Conservation (phyloP, 2,797 vertebrate genomes). For the Linurgus olivaceus region DNA sequence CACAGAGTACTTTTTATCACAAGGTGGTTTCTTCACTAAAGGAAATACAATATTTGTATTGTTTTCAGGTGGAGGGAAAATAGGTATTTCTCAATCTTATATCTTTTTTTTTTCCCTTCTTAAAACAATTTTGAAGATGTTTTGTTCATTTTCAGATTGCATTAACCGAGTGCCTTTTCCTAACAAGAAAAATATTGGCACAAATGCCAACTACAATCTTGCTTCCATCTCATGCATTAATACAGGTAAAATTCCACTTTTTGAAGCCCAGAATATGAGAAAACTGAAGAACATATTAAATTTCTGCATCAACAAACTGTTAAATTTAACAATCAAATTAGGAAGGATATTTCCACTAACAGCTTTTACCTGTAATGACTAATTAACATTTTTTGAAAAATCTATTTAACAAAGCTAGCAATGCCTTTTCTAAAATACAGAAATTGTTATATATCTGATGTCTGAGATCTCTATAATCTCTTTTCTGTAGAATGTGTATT, state of each 20-base stretch:
- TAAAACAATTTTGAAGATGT: neutral
- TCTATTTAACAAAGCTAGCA: neutral
- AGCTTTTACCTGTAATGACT: neutral
- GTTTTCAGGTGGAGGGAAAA: neutral
- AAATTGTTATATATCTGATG: neutral
- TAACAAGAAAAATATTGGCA: neutral
- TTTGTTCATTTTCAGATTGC: neutral
- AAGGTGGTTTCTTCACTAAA: neutral
- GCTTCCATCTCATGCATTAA: neutral
- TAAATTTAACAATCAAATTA: neutral
- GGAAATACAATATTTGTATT: neutral
- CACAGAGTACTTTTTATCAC: neutral
- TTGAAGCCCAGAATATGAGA: neutral
- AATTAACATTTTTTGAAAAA: neutral
- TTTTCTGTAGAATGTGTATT: neutral
- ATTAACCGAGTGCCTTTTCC: neutral
- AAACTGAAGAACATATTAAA: neutral
- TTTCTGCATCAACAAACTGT: neutral
- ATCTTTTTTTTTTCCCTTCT: neutral
- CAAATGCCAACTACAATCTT: neutral
- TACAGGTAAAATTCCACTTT: neutral
- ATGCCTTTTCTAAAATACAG: neutral
- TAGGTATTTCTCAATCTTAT: neutral
- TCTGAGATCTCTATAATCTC: neutral
- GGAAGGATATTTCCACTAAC: neutral